Evolutionary conservation across 2,113 vertebrate species (phyloP), one percentile per base, ranked within the genome.

Genomic region (Eudorcas thomsonii): DNA sequence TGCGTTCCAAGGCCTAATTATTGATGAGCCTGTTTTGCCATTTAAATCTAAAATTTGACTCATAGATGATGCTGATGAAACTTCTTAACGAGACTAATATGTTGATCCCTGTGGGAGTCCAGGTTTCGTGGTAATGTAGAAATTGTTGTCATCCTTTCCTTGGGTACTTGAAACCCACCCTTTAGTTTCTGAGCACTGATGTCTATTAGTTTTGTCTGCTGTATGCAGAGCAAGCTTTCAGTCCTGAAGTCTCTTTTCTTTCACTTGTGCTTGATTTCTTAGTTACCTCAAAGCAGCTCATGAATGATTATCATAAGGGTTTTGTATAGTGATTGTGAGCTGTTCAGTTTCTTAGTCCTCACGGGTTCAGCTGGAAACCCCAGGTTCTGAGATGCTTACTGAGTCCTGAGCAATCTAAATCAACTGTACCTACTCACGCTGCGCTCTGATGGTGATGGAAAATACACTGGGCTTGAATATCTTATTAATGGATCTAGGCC

Each of bases 1-100:
- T 36, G 19, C 60, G 23, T 86, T 83, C 95, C 88, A 96, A 50
- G 85, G 55, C 57, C 88, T 95, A 55, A 36, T 95, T 96, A 96
- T 91, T 88, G 91, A 96, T 52, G 86, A 89, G 80, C 50, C 84
- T 88, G 84, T 88, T 82, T 92, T 83, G 50, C 77, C 78, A 78
- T 97, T 96, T 95, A 94, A 92, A 92, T 95, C 83, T 95, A 48
- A 90, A 96, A 43, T 96, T 96, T 97, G 95, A 84, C 90, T 90
- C 57, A 55, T 25, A 64, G 81, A 11, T 90, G 45, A 57, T 88
- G 88, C 90, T 92, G 91, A 71, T 50, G 45, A 81, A 96, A 83
- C 67, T 81, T 52, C 77, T 62, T n/a, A 74, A 55, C 54, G 92
- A 92, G 64, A 30, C 52, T 60, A 52, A 55, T 28, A 19, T 3